phyloP scores from a whole-genome alignment of 2,797 vertebrate species.

The Myiotriccus ornatus region DNA sequence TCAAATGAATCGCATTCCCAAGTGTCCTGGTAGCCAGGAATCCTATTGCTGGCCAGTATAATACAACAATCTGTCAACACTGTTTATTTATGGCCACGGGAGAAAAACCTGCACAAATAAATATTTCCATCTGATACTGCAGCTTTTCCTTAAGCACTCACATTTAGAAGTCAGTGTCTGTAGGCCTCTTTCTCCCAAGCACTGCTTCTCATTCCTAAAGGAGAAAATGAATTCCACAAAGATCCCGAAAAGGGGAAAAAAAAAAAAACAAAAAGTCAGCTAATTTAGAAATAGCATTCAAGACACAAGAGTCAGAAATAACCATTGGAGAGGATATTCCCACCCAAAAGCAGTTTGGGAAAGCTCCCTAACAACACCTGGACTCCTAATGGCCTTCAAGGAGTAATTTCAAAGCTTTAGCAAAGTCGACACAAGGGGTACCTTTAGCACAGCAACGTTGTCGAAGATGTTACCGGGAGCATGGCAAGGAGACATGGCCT shows the following conservation, averaged over 20 bases:
- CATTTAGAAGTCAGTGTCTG: background rate
- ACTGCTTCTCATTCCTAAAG: background rate
- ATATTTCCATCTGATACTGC: background rate
- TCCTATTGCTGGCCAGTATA: background rate
- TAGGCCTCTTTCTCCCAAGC: background rate
- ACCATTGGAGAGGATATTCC: background rate
- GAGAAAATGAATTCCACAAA: background rate
- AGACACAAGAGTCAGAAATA: background rate
- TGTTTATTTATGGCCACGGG: background rate
- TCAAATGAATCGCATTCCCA: constrained; percentile 35
- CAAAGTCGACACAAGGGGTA: background rate
- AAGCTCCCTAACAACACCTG: background rate
- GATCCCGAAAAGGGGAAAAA: background rate
- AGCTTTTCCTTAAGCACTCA: constrained; percentile 18
- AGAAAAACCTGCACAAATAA: constrained; percentile 14
- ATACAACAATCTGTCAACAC: background rate
- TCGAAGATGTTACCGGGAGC: background rate
- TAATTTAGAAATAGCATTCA: constrained; percentile 16
- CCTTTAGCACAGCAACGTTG: background rate
- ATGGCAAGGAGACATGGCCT: background rate
- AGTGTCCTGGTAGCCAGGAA: background rate
- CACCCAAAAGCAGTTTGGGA: background rate
- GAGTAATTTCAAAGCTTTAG: background rate
- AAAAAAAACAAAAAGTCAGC: background rate
- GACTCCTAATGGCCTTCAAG: background rate